Conservation (phyloP, 2,888 invertebrate species). For the Ectobius pallidus region DNA sequence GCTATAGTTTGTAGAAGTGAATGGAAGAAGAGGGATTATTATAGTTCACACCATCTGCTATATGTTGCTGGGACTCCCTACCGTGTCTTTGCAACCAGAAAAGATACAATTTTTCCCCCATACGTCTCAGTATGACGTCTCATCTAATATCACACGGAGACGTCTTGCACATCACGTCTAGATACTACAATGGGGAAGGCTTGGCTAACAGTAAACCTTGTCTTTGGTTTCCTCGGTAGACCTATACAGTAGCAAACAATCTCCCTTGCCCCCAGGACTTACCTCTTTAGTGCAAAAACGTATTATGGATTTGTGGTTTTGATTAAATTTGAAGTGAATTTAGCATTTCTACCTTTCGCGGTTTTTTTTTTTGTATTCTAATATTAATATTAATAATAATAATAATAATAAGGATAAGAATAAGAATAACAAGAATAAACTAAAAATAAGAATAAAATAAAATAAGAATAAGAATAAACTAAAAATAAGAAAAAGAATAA, state of each 20-base stretch:
- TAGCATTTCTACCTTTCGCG: too few species aligned
- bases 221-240: constrained; percentile 9
- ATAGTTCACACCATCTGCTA: constrained; percentile 10
- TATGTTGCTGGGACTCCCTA: background rate
- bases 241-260: constrained; percentile 15
- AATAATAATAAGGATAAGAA: too few species aligned
- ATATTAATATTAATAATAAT: too few species aligned
- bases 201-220: constrained; percentile 6
- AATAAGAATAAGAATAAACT: too few species aligned
- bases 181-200: constrained; percentile 4
- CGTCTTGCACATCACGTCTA: constrained; percentile 4
- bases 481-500: too few species aligned
- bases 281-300: background rate
- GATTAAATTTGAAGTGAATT: too few species aligned
- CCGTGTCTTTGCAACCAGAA: constrained; percentile 13
- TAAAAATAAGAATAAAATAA: too few species aligned
- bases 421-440: too few species aligned
- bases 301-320: background rate
- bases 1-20: constrained; percentile 1
- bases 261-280: constrained; percentile 1
- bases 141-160: constrained; percentile 16
- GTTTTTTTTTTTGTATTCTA: too few species aligned
- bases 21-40: constrained; percentile 18
- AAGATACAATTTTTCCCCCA: constrained; percentile 20
- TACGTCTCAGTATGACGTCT: constrained; percentile 1